phyloP scores from a whole-genome alignment of 2,888 invertebrate genomes.

The Antheraea assamensis region DNA sequence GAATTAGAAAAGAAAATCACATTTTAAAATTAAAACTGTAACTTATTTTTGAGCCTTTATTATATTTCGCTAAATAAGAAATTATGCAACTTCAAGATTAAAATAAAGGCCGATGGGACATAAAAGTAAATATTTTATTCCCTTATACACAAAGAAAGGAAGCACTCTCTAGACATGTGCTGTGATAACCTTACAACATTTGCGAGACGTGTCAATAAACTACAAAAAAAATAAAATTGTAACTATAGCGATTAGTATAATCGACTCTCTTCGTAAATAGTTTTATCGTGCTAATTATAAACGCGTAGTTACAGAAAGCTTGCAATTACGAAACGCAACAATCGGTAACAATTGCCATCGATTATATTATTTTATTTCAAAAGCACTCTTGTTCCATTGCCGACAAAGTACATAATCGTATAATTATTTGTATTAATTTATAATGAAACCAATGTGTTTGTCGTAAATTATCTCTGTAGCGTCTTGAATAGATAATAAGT shows the following conservation, averaged over 20 bases:
- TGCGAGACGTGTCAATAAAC: neutral
- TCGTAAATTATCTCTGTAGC: conserved; percentile 47
- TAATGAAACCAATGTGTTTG: conserved; percentile 49
- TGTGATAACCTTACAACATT: conserved; percentile 20
- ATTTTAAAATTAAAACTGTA: too few species aligned
- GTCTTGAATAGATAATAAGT: conserved; percentile 28
- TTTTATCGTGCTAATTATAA: neutral
- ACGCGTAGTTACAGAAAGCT: conserved; percentile 34
- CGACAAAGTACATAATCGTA: conserved; percentile 36
- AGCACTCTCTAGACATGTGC: conserved; percentile 18
- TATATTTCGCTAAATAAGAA: too few species aligned
- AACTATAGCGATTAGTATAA: conserved; percentile 4
- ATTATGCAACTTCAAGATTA: neutral
- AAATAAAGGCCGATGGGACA: neutral
- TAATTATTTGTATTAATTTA: conserved; percentile 29
- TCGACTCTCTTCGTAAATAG: neutral
- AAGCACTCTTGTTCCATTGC: conserved; percentile 37
- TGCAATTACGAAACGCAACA: conserved; percentile 43
- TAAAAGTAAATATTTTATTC: neutral
- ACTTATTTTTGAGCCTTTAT: too few species aligned
- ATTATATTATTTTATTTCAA: conserved; percentile 27
- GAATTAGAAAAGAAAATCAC: too few species aligned
- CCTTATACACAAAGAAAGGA: conserved; percentile 12
- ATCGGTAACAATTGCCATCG: conserved; percentile 35
- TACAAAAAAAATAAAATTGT: conserved; percentile 9